Evolutionary conservation across 1,140 invertebrate species (phyloP).

Genomic region (Drosophila truncata): DNA sequence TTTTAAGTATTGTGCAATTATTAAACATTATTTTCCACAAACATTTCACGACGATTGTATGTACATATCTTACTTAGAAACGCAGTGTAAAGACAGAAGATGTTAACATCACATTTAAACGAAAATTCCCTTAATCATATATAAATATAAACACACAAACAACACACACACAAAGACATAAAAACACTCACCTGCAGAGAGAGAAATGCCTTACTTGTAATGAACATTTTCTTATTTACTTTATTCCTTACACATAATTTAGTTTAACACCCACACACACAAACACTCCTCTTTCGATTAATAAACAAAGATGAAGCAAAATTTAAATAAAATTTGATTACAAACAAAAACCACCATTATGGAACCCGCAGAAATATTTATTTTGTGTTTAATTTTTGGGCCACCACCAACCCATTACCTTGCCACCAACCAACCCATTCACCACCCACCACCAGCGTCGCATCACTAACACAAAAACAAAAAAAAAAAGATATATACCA

Average conservation of each 20-base stretch:
- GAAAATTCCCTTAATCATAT: conserved; percentile 32
- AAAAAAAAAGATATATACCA: conserved; percentile 10
- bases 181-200: conserved; percentile 47
- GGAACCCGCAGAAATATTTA: conserved; percentile 34
- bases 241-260: conserved; percentile 62
- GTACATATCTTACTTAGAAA: conserved; percentile 60
- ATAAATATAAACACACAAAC: conserved; percentile 33
- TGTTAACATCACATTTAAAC: conserved; percentile 67
- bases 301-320: conserved; percentile 58
- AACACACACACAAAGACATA: conserved; percentile 49
- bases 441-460: conserved; percentile 46
- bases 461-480: conserved; percentile 45
- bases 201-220: conserved; percentile 62
- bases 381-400: conserved; percentile 59
- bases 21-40: conserved; percentile 46
- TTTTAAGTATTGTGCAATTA: conserved; percentile 77
- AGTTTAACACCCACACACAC: conserved; percentile 43
- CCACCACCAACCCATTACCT: conserved; percentile 23
- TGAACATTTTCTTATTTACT: conserved; percentile 61
- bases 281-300: conserved; percentile 55
- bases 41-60: conserved; percentile 52
- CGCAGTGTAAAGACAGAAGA: conserved; percentile 57
- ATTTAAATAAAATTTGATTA: conserved; percentile 57
- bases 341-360: conserved; percentile 29
- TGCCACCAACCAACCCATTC: conserved; percentile 20